phyloP scores from a whole-genome alignment of 2,113 vertebrate genomes.

The Taurulus bubalis region DNA sequence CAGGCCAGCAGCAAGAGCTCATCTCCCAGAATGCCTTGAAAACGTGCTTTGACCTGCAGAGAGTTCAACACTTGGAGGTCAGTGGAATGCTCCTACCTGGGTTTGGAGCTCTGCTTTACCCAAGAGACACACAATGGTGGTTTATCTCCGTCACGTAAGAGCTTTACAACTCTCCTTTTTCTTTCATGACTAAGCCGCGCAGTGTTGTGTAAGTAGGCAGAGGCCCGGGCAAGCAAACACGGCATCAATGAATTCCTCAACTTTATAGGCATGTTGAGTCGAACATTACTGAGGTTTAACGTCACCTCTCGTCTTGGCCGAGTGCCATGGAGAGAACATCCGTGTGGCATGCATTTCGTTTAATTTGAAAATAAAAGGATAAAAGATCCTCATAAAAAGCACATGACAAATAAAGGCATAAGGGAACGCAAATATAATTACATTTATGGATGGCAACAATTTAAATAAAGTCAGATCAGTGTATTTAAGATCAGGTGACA shows the following conservation, averaged over 20 bases:
- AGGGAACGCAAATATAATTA: neutral
- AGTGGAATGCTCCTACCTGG: neutral
- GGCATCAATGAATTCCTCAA: neutral
- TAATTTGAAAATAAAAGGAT: neutral
- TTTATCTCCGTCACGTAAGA: neutral
- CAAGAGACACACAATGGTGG: neutral
- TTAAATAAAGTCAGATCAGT: neutral
- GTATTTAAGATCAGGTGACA: neutral
- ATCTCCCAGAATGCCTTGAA: slow-evolving; percentile 28
- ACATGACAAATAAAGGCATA: too few species aligned
- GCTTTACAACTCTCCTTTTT: neutral
- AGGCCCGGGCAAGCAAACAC: slow-evolving; percentile 8
- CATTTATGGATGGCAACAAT: neutral
- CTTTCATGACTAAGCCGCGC: neutral
- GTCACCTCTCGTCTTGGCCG: neutral
- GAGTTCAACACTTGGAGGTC: slow-evolving; percentile 6
- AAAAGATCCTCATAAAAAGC: neutral
- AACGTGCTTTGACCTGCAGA: slow-evolving; percentile 50
- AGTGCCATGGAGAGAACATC: neutral
- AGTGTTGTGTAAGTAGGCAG: neutral
- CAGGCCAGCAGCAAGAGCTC: slow-evolving; percentile 33
- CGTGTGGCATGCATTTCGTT: neutral
- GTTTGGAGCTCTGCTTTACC: neutral
- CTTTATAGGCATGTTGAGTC: neutral
- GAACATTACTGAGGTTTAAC: neutral